These are phyloP conservation scores for Zaprionus africanus DNA, from an alignment of 1,140 invertebrate genomes.

Conservation along the genomic window DNA sequence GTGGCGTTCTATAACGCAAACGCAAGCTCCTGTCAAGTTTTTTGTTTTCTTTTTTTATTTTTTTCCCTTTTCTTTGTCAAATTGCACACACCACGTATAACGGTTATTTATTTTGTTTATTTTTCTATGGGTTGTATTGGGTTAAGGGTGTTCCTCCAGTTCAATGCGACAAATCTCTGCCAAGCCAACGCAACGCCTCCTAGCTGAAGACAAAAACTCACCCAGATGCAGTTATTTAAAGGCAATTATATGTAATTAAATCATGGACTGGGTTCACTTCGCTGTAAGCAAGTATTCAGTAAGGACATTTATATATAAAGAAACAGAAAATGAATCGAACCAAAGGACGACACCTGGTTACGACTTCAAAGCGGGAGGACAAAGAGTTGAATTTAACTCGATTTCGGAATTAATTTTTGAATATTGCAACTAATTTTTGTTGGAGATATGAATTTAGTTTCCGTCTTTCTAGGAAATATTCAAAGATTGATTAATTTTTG, in stretches of 20 bases:
- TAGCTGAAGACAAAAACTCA: slow-evolving; percentile 47
- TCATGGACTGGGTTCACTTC: slow-evolving; percentile 11
- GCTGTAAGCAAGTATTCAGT: slow-evolving; percentile 54
- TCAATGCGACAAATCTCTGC: slow-evolving; percentile 4
- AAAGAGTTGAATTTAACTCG: not conserved
- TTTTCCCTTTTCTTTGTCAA: slow-evolving; percentile 6
- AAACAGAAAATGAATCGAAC: slow-evolving; percentile 15
- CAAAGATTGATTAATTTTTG: not conserved
- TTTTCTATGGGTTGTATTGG: slow-evolving; percentile 1
- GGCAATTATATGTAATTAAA: slow-evolving; percentile 31
- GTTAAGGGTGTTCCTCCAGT: slow-evolving; percentile 10
- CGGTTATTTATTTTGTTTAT: slow-evolving; percentile 14
- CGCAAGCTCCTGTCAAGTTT: slow-evolving; percentile 2
- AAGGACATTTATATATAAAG: not conserved
- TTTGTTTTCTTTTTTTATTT: not conserved
- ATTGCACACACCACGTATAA: slow-evolving; percentile 35
- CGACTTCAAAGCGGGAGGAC: slow-evolving; percentile 38
- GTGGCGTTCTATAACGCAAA: not conserved
- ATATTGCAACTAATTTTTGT: slow-evolving; percentile 10
- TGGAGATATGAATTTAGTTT: not conserved
- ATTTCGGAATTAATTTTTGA: not conserved
- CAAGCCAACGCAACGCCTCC: not conserved
- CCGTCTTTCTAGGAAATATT: not conserved
- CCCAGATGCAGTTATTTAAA: slow-evolving; percentile 33
- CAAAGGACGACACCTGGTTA: slow-evolving; percentile 12